Conservation (phyloP, 2,113 vertebrate species). For the Rissa tridactyla region DNA sequence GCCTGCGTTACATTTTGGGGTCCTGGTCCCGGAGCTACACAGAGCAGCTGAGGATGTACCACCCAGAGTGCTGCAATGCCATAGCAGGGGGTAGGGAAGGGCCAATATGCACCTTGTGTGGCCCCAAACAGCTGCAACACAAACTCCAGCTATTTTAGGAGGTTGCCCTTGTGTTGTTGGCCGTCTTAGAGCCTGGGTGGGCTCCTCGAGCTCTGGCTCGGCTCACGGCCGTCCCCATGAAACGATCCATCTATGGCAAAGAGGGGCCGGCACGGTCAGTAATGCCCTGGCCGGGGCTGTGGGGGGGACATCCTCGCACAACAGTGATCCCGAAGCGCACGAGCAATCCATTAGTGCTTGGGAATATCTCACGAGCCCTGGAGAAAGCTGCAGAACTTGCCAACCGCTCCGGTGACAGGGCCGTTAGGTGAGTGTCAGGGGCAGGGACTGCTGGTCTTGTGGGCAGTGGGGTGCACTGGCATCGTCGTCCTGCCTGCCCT, state of each 20-base stretch:
- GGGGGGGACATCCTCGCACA: background rate
- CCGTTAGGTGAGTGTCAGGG: background rate
- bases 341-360: background rate
- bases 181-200: too few relatives aligned
- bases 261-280: background rate
- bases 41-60: too few relatives aligned
- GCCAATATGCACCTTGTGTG: too few relatives aligned
- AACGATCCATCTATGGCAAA: background rate
- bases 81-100: too few relatives aligned
- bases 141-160: too few relatives aligned
- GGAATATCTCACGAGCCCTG: background rate
- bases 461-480: background rate
- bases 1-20: fast-evolving
- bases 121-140: too few relatives aligned
- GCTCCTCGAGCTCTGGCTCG: too few relatives aligned
- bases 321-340: background rate
- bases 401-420: background rate
- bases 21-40: too few relatives aligned
- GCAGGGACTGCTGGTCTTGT: fast-evolving
- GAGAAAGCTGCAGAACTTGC: background rate
- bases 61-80: too few relatives aligned
- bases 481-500: background rate
- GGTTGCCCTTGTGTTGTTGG: too few relatives aligned
- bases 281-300: background rate
- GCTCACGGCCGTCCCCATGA: too few relatives aligned